Evolutionary conservation across 1,140 invertebrate genomes (phyloP).

Genomic region (Heliconius melpomene): DNA sequence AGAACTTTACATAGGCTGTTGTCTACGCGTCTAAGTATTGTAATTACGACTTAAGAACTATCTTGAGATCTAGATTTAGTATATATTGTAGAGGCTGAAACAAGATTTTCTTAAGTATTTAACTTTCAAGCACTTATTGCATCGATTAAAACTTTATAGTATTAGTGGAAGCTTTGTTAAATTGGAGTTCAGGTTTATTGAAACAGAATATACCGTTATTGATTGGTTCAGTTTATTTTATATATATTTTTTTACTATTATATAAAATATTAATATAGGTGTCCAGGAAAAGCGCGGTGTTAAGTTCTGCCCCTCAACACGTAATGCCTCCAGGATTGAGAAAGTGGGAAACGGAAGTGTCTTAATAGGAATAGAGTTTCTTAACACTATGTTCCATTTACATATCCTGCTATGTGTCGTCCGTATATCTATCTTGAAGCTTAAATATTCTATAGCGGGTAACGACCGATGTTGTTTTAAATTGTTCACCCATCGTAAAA

Average conservation of each 20-base stretch:
- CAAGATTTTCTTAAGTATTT: conserved; percentile 2
- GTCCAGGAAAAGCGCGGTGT: too few species aligned
- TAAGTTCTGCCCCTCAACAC: too few species aligned
- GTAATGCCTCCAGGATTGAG: too few species aligned
- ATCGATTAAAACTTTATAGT: conserved; percentile 4
- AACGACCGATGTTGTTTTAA: conserved; percentile 31
- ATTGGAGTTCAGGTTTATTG: background rate
- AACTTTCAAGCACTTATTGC: conserved; percentile 1
- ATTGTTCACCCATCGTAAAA: conserved; percentile 34
- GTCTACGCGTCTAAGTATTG: background rate
- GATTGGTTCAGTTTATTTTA: background rate
- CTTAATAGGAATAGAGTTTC: background rate
- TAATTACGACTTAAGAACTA: background rate
- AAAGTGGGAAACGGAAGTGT: too few species aligned
- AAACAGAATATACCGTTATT: background rate
- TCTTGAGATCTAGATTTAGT: background rate
- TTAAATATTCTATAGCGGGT: conserved; percentile 21
- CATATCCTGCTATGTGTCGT: too few species aligned
- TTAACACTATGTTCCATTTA: background rate
- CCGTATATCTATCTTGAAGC: too few species aligned
- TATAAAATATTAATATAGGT: too few species aligned
- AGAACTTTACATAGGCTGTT: background rate
- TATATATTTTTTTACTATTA: too few species aligned
- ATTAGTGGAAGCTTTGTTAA: background rate
- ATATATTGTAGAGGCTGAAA: background rate